A percentile compares a stretch with the other conserved stretches of the same genome.
These are phyloP conservation scores for Myripristis jacobus DNA, from an alignment of 2,797 vertebrate species.

Conservation along the genomic window DNA sequence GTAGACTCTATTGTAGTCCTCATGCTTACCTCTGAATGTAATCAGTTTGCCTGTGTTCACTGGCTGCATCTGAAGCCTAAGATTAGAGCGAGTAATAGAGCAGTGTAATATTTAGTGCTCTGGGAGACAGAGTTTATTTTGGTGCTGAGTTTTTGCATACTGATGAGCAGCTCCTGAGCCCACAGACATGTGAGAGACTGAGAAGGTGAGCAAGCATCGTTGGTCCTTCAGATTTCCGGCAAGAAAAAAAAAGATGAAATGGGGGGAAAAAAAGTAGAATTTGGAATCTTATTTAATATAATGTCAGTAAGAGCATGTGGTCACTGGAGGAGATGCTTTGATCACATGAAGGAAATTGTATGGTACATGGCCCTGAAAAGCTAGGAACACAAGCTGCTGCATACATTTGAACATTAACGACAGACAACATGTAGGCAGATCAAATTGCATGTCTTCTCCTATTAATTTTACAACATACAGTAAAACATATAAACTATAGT, in stretches of 20 bases:
- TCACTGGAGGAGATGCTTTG: constrained; percentile 53
- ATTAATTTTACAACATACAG: not conserved
- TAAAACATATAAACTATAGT: not conserved
- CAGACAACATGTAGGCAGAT: not conserved
- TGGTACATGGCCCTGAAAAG: constrained; percentile 2
- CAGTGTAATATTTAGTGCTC: constrained; percentile 48
- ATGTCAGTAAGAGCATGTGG: constrained; percentile 52
- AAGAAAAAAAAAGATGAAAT: constrained; percentile 64
- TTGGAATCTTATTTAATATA: constrained; percentile 66
- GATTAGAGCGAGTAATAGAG: constrained; percentile 48
- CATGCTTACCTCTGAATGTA: constrained; percentile 38
- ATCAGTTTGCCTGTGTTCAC: constrained; percentile 43
- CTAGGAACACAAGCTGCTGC: constrained; percentile 16
- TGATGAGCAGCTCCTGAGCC: constrained; percentile 74
- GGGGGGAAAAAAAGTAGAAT: constrained; percentile 62
- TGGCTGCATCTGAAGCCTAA: constrained; percentile 28
- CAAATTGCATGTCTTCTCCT: not conserved
- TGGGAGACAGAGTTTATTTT: constrained; percentile 74
- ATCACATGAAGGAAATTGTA: constrained; percentile 40
- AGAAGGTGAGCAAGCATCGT: constrained; percentile 64
- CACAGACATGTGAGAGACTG: constrained; percentile 68
- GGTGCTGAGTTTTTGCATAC: constrained; percentile 72
- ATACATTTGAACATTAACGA: not conserved
- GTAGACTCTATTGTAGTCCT: not conserved
- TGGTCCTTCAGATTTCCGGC: constrained; percentile 63